Percentiles rank a stretch among this genome's conserved stretches.
Conservation (phyloP, 2,888 invertebrate genomes). For the Syritta pipiens region DNA sequence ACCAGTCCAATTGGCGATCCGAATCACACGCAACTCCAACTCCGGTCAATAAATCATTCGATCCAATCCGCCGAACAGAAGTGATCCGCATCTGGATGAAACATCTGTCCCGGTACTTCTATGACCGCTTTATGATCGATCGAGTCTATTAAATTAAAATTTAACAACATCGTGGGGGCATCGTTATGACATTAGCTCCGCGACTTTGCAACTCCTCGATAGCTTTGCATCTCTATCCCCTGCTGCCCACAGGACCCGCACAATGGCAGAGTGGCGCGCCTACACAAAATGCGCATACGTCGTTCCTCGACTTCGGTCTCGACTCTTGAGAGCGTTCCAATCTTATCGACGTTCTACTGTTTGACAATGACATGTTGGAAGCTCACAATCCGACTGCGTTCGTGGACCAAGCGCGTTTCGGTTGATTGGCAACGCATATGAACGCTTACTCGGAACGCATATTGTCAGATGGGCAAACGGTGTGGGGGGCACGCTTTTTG, state of each 20-base stretch:
- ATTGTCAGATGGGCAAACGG: constrained; percentile 24
- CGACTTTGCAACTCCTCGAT: constrained; percentile 24
- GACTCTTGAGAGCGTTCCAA: too few relatives aligned
- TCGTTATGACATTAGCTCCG: constrained; percentile 48
- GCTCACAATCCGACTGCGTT: too few relatives aligned
- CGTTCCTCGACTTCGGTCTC: too few relatives aligned
- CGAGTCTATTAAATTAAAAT: constrained; percentile 65
- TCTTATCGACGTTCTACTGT: too few relatives aligned
- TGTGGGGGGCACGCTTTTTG: constrained; percentile 32
- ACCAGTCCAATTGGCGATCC: not conserved
- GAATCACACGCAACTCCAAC: not conserved
- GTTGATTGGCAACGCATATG: constrained; percentile 40
- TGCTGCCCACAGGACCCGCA: too few relatives aligned
- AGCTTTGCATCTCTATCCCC: constrained; percentile 9
- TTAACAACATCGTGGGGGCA: constrained; percentile 60
- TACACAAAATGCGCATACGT: too few relatives aligned
- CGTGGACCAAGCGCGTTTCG: constrained; percentile 6
- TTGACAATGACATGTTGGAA: too few relatives aligned
- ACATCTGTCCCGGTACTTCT: constrained; percentile 57
- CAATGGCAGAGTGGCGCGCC: too few relatives aligned
- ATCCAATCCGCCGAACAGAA: constrained; percentile 43
- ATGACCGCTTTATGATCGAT: constrained; percentile 63
- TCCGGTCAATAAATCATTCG: constrained; percentile 39
- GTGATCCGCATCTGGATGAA: constrained; percentile 53
- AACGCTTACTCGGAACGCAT: constrained; percentile 33